Evolutionary conservation across 2,797 vertebrate genomes (phyloP), one percentile per base, ranked within the genome.

Genomic region (Ctenochaetus hawaiiensis): DNA sequence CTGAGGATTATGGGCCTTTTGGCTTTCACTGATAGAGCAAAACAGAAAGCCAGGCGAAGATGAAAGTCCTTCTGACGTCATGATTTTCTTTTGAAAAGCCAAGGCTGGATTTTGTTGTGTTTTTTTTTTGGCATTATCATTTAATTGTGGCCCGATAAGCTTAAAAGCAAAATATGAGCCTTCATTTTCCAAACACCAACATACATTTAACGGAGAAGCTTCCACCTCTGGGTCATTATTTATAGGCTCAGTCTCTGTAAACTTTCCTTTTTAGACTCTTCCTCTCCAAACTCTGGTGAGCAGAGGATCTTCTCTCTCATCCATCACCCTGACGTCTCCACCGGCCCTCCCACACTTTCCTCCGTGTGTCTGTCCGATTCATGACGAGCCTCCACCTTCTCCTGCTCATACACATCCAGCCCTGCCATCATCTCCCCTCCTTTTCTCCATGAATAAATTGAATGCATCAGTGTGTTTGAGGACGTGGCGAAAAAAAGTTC

Each of bases 311-410:
- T 80, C 78, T 81, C 69, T 49, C 78, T 80, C 91, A 93, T 96
- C 95, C 41, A 89, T 96, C 94, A 95, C 93, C 83, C 86, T 96
- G 95, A 86, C 95, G 92, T 88, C 93, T 93, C 91, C 81, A 80
- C 89, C 88, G 91, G 91, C 93, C 86, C 87, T 88, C 89, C 89
- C 82, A 89, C 86, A 68, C 77, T 64, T 78, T 67, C 69, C 61
- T 51, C 67, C 8, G 44, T 26, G 64, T 65, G 72, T 80, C 67
- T 48, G 84, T 77, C 85, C 67, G n/a, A 47, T 63, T 62, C 59
- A 45, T 63, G 85, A 66, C 81, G 56, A 81, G 65, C 78, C 61
- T 74, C 68, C 80, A 68, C 82, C 84, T 81, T 81, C 80, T 81
- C 66, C 41, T 41, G 87, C 91, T 93, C 92, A 88, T 81, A 86